Evolutionary conservation across 2,888 invertebrate species (phyloP), one percentile per base, ranked within the genome.

Genomic region (Tetranychus piercei): DNA sequence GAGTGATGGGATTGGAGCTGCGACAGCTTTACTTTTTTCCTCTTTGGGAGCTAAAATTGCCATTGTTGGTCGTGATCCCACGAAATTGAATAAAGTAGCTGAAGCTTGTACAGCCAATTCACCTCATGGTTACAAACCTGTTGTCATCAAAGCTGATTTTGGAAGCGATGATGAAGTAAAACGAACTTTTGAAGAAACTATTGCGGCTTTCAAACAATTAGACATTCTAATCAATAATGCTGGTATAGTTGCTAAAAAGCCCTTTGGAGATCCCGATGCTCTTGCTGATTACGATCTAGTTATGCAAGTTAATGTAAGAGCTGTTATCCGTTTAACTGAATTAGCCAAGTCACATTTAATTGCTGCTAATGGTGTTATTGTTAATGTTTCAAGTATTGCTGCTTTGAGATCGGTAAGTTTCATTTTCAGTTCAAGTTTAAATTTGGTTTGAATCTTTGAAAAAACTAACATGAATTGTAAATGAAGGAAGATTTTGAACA

Each of bases 141-240:
- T 69, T 18, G 69, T 69, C 0, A 23, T 69, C 69, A 18, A 69
- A 69, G 69, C 69, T 20, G 69, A 69, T 69, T 23, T 69, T 5
- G 11, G 7, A 11, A 69, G 20, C 4, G 69, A 69, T 7, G 69
- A 22, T 20, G 69, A 69, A 1, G 69, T 69, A 23, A 69, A 69
- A 22, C 18, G 20, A 22, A 23, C 34, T 20, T 20, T 23, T 20
- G 73, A 67, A 7, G 44, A 72, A 66, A 75, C 75, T 7, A 20
- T 73, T 43, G 34, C 64, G 4, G 72, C 64, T 23, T 73, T 34
- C n/a, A 72, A 72, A 18, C 22, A 69, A 75, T 43, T 75, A 34
- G 75, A 75, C 44, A 45, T 75, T 9, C 73, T 75, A 23, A 23
- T 75, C 1, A 75, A 75, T 44, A 75, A 73, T 67, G 75, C 73